Conservation (phyloP, 2,888 invertebrate genomes). For the Lathronympha strigana region DNA sequence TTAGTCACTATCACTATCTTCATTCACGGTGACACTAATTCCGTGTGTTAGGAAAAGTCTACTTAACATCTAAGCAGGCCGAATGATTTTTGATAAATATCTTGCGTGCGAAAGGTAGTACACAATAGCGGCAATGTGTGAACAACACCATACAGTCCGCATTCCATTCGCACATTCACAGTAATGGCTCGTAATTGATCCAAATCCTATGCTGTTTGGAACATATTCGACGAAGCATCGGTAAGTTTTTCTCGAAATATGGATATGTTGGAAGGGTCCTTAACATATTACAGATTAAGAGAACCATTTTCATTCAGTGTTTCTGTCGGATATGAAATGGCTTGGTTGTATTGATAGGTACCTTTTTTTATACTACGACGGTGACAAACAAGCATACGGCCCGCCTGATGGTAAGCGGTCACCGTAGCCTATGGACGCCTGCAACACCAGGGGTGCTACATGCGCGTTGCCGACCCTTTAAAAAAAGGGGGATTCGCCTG, state of each 20-base stretch:
- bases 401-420: too few species aligned
- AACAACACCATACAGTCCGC: slow-evolving; percentile 6
- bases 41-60: not conserved
- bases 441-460: too few species aligned
- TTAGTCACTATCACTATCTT: slow-evolving; percentile 2
- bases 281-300: not conserved
- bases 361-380: too few species aligned
- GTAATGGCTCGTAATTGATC: slow-evolving; percentile 5
- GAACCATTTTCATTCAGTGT: not conserved
- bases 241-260: slow-evolving; percentile 5
- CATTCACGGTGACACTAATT: slow-evolving; percentile 6
- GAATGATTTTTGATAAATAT: slow-evolving; percentile 5
- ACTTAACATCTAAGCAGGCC: slow-evolving; percentile 3
- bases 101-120: slow-evolving; percentile 2
- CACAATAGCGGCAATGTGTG: slow-evolving; percentile 5
- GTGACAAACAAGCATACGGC: too few species aligned
- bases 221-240: slow-evolving; percentile 3
- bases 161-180: slow-evolving; percentile 6
- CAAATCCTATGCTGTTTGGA: slow-evolving; percentile 3
- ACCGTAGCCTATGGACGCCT: too few species aligned
- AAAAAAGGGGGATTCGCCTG: too few species aligned
- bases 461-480: too few species aligned
- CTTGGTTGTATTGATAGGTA: slow-evolving; percentile 1
- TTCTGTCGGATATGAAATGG: not conserved
- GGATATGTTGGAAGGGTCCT: not conserved